phyloP scores from a whole-genome alignment of 2,113 vertebrate genomes.

The Vombatus ursinus region DNA sequence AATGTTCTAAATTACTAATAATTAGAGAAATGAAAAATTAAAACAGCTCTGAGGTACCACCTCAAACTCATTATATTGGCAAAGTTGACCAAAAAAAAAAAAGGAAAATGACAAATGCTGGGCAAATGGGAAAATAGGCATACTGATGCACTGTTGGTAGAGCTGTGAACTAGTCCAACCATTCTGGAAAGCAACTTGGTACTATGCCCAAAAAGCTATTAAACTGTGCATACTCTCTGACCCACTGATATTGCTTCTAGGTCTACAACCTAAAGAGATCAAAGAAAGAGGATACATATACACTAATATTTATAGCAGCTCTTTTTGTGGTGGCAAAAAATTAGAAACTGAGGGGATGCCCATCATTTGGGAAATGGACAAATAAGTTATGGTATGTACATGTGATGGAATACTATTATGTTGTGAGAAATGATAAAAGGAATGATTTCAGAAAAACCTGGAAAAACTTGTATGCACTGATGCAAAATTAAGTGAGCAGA shows the following conservation, averaged over 20 bases:
- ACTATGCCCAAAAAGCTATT: not conserved
- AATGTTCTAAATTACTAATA: not conserved
- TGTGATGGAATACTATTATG: not conserved
- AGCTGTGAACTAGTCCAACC: not conserved
- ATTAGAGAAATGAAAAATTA: not conserved
- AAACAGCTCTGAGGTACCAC: not conserved
- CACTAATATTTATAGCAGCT: not conserved
- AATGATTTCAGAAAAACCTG: not conserved
- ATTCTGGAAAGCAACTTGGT: not conserved
- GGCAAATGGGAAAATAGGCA: not conserved
- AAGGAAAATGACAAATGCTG: not conserved
- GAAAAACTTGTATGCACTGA: not conserved
- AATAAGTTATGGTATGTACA: not conserved
- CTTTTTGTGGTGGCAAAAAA: not conserved
- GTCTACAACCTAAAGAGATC: not conserved
- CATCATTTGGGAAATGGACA: not conserved
- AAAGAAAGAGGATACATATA: not conserved
- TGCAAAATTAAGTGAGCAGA: not conserved
- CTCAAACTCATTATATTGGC: not conserved
- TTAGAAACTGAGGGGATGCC: not conserved
- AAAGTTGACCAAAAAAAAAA: not conserved
- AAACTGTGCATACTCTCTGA: not conserved
- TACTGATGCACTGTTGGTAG: not conserved
- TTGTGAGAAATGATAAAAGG: not conserved
- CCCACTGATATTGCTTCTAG: not conserved